These are phyloP conservation scores for Ischnura elegans DNA, from an alignment of 2,888 invertebrate species.

Conservation along the genomic window DNA sequence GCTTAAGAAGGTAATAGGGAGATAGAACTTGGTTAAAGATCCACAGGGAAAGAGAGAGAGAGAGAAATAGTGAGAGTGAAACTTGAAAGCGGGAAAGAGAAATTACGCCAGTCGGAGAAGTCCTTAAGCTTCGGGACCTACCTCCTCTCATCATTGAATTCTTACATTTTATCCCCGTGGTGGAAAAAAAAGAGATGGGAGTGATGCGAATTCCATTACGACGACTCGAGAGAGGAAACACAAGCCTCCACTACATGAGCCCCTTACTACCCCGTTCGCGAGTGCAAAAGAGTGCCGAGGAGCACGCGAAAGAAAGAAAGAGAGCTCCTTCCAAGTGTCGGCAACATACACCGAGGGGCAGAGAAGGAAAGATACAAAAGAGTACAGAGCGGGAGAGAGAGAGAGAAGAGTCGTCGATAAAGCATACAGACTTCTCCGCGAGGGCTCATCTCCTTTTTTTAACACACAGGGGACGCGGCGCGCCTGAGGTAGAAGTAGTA, in stretches of 20 bases:
- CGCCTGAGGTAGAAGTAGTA: no score
- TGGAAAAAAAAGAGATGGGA: not conserved
- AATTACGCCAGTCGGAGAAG: not conserved
- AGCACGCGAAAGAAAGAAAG: not conserved
- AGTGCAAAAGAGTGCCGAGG: not conserved
- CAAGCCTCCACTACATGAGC: no score
- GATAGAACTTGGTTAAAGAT: no score
- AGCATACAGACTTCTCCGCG: not conserved
- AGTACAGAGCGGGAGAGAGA: not conserved
- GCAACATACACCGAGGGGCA: not conserved
- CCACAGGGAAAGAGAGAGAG: not conserved
- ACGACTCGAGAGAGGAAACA: not conserved
- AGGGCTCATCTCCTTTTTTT: not conserved
- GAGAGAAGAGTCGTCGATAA: not conserved
- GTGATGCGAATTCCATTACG: conserved; percentile 27
- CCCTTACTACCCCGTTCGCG: not conserved
- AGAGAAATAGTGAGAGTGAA: not conserved
- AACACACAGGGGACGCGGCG: not conserved
- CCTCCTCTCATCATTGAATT: not conserved
- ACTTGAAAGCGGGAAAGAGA: not conserved
- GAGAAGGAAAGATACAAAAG: conserved; percentile 12
- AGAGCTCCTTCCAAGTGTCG: not conserved
- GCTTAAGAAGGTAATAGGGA: not conserved
- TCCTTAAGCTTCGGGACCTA: not conserved
- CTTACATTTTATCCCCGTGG: not conserved